Base-by-base conservation (phyloP, 2,113 vertebrate genomes). In the Calidris pugnax region DNA sequence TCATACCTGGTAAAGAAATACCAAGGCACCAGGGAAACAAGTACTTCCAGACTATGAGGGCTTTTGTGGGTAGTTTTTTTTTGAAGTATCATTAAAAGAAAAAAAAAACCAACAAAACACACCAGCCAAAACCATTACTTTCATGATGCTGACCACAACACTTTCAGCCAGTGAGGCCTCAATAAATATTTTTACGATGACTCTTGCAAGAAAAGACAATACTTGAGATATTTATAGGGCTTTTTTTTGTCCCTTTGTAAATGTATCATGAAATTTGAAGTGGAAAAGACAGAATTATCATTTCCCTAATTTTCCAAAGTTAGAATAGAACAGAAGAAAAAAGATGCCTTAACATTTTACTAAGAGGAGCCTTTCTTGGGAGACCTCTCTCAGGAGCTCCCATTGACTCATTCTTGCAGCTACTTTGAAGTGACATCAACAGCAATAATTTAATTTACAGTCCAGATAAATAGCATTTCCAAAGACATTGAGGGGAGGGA, bases 391-490 rank as follows among this genome's bases (percentile, higher is more conserved):
- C 77, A 59, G 60, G 62, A 96, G 28, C 26, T 73, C 53, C 53
- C 20, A 45, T 89, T 67, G 89, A 87, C 43, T 85, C 77, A 60
- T 68, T 72, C 82, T 74, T 47, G 41, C 67, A 80, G 53, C 55
- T 83, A 88, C 93, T 93, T 59, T 91, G 82, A 96, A 93, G 75
- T 17, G 12, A 74, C 57, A 66, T 80, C 87, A 84, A 77, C 94
- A 85, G 67, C 0, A 6, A 53, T 53, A 89, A 95, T 78, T 87
- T 67, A 74, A 91, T 91, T 94, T 91, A 82, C 59, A 79, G 77
- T 45, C 74, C 85, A 66, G 85, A 83, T 76, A 94, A 96, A 91
- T 64, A 50, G 48, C 53, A 85, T 60, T 89, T 87, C 93, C 48
- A 82, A 83, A 83, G 63, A 85, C 0, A 0, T 0, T 1, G 6